phyloP scores from a whole-genome alignment of 2,113 vertebrate species.

The Alethe diademata region DNA sequence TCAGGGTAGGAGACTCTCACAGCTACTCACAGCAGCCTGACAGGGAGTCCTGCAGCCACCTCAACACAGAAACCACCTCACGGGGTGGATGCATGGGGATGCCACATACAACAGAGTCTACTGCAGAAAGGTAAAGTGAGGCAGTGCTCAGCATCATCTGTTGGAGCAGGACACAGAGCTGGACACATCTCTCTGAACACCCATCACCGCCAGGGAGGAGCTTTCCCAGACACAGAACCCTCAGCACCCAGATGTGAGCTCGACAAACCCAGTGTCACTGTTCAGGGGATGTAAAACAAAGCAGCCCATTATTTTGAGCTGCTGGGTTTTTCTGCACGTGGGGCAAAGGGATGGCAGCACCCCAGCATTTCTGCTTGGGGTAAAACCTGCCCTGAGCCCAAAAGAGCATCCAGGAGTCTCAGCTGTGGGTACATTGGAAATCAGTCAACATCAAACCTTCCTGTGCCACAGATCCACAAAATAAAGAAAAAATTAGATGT shows the following conservation, averaged over 20 bases:
- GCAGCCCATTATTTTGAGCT: not conserved
- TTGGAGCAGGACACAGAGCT: not conserved
- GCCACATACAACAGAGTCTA: not conserved
- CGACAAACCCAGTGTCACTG: fast-evolving
- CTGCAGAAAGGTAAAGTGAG: not conserved
- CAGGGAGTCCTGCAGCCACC: not conserved
- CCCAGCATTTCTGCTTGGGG: not conserved
- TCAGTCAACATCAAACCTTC: not conserved
- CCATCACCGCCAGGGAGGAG: not conserved
- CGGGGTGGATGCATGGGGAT: not conserved
- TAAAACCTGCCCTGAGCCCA: not conserved
- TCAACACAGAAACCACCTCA: not conserved
- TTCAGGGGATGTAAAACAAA: not conserved
- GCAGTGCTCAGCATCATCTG: not conserved
- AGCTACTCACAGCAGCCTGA: not conserved
- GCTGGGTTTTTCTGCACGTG: not conserved
- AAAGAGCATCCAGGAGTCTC: not conserved
- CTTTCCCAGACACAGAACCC: not conserved
- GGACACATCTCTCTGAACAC: not conserved
- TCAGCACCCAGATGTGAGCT: not conserved
- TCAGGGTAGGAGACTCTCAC: not conserved
- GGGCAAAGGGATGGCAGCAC: not conserved
- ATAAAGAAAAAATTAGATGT: not conserved
- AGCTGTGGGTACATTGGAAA: not conserved
- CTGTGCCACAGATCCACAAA: not conserved